Conservation (phyloP, 2,797 vertebrate genomes). For the Smutsia temminckii region DNA sequence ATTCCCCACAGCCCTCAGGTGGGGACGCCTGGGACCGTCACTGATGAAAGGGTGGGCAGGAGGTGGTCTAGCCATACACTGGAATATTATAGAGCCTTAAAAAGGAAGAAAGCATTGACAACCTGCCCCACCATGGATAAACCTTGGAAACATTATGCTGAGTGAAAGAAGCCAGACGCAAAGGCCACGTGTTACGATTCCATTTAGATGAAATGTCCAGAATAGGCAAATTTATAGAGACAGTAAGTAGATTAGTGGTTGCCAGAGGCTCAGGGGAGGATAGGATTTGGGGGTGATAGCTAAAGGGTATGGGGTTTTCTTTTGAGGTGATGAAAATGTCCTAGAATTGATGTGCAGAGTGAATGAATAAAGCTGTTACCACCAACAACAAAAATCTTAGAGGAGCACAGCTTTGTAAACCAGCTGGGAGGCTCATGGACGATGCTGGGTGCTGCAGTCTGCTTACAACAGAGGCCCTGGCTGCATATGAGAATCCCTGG, state of each 20-base stretch:
- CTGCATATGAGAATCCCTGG: background rate
- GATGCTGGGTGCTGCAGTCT: background rate
- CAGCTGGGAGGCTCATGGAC: background rate
- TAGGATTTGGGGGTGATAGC: background rate
- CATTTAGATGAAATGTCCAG: background rate
- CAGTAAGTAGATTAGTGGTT: background rate
- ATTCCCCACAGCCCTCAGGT: background rate
- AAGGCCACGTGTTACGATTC: background rate
- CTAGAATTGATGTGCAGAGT: background rate
- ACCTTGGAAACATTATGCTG: background rate
- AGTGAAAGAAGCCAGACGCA: background rate
- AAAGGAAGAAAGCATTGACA: background rate
- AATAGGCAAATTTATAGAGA: background rate
- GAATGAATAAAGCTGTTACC: background rate
- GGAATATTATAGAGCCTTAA: background rate
- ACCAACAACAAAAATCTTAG: background rate
- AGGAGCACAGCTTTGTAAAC: background rate
- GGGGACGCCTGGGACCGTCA: background rate
- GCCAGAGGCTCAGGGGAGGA: background rate
- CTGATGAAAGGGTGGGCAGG: too few relatives aligned
- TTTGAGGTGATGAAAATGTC: background rate
- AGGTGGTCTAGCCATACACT: rapidly evolving
- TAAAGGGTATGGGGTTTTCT: background rate
- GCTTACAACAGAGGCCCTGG: too few relatives aligned
- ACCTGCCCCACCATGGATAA: too few relatives aligned